These are phyloP conservation scores for Ceuthmochares aereus DNA, from an alignment of 2,113 vertebrate species.

Conservation along the genomic window DNA sequence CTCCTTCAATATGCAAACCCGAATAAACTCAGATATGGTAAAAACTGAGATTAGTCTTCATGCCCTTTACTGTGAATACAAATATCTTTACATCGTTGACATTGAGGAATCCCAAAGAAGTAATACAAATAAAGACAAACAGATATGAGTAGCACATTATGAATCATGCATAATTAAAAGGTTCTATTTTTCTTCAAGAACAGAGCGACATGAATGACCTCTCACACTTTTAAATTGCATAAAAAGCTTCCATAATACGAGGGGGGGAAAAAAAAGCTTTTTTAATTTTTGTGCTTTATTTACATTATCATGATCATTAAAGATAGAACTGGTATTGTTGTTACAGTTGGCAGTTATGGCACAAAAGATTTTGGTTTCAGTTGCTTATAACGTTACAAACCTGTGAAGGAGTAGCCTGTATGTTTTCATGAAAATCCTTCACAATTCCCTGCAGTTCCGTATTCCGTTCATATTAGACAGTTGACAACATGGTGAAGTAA, in stretches of 20 bases:
- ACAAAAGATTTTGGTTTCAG: background rate
- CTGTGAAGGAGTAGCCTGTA: background rate
- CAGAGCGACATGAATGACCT: background rate
- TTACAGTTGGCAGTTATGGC: background rate
- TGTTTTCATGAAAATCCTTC: background rate
- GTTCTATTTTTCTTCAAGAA: background rate
- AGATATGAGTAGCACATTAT: background rate
- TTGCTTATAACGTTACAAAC: background rate
- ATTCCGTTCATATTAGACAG: background rate
- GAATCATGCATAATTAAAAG: background rate
- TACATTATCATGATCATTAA: background rate
- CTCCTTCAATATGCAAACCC: conserved; percentile 16
- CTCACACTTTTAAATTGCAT: background rate
- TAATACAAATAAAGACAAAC: conserved; percentile 21
- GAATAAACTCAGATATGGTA: background rate
- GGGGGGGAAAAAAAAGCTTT: background rate
- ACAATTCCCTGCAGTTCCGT: background rate
- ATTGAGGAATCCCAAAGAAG: conserved; percentile 12
- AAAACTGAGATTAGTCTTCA: conserved; percentile 23
- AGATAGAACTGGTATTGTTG: background rate
- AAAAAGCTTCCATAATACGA: background rate
- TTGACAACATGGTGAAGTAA: background rate
- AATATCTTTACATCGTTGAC: background rate
- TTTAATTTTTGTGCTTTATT: background rate
- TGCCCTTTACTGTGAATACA: conserved; percentile 11